These are phyloP conservation scores for Corythornis madagascariensis DNA, from an alignment of 2,113 vertebrate genomes.

Conservation along the genomic window DNA sequence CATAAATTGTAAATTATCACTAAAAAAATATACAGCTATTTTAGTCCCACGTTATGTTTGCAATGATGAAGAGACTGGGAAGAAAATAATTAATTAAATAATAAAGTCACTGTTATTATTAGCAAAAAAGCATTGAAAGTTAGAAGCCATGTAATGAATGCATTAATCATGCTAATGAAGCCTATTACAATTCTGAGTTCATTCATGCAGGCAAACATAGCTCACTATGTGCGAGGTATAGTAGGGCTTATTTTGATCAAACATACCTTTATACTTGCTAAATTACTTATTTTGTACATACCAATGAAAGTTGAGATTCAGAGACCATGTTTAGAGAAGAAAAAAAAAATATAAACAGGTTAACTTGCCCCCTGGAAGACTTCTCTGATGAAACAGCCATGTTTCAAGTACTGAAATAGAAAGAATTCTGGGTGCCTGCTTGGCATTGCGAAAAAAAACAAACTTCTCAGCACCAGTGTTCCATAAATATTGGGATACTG, in stretches of 20 bases:
- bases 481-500: background rate
- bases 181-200: background rate
- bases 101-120: background rate
- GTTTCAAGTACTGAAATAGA: background rate
- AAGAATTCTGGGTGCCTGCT: background rate
- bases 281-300: background rate
- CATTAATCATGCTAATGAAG: background rate
- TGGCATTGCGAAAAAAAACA: accelerated
- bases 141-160: conserved; percentile 3
- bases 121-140: background rate
- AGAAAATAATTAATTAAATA: background rate
- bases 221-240: background rate
- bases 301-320: background rate
- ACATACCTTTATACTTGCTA: background rate
- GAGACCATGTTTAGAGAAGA: background rate
- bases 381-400: background rate
- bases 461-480: background rate
- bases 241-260: background rate
- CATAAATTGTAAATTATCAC: background rate
- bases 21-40: background rate
- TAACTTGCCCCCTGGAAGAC: background rate
- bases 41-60: background rate
- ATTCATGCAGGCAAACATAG: background rate
- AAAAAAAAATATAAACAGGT: background rate
- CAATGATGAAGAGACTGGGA: background rate